phyloP scores from a whole-genome alignment of 1,140 invertebrate genomes.

The Akabosia matsudoensis region DNA sequence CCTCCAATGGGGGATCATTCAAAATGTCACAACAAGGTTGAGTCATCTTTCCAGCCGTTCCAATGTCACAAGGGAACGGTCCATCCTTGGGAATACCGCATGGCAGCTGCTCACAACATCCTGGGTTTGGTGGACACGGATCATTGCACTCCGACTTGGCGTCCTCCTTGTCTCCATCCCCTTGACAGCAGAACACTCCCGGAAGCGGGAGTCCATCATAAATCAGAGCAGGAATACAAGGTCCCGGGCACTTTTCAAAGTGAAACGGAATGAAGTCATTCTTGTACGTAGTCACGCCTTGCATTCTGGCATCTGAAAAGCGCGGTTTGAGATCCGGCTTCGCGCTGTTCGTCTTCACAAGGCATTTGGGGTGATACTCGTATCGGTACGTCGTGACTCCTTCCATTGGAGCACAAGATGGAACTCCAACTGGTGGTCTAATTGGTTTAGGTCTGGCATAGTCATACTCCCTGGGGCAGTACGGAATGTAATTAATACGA shows the following conservation, averaged over 20 bases:
- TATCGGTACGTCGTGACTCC: conserved; percentile 34
- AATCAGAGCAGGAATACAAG: conserved; percentile 28
- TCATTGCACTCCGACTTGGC: background rate
- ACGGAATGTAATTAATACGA: conserved; percentile 30
- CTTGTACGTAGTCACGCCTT: background rate
- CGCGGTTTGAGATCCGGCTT: background rate
- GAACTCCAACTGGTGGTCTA: background rate
- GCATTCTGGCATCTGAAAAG: conserved; percentile 12
- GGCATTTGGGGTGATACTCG: conserved; percentile 17
- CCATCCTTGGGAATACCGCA: background rate
- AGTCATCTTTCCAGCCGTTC: background rate
- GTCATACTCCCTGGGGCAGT: conserved; percentile 18
- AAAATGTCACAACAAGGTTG: background rate
- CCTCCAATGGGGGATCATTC: no score
- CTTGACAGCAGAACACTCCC: background rate
- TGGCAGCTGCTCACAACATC: background rate
- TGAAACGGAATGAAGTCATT: conserved; percentile 33
- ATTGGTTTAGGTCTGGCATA: conserved; percentile 1
- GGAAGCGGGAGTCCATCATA: background rate
- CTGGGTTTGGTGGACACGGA: background rate
- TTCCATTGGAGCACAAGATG: conserved; percentile 36
- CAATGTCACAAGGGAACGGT: background rate
- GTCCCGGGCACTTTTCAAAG: conserved; percentile 31
- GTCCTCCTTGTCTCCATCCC: background rate
- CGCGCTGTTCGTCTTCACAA: background rate